Evolutionary conservation across 1,140 invertebrate species (phyloP).

Genomic region (Lordiphosa clarofinis): DNA sequence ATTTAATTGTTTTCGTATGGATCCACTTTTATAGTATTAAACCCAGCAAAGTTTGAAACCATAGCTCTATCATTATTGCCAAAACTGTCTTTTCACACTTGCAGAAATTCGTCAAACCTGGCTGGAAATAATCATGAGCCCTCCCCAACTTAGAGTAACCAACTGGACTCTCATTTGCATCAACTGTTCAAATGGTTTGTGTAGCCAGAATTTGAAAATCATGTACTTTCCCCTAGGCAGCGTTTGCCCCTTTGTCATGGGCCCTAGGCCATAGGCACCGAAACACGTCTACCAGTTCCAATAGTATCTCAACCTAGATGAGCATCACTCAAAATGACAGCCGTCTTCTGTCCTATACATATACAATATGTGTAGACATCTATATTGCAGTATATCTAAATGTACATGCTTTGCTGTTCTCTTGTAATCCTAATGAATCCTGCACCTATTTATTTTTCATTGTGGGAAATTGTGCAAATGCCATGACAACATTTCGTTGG

Average conservation of each 20-base stretch:
- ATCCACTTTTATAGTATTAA: too few relatives aligned
- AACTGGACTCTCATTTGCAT: not conserved
- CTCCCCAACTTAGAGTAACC: not conserved
- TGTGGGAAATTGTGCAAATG: conserved; percentile 76
- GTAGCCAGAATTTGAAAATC: conserved; percentile 2
- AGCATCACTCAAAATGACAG: conserved; percentile 17
- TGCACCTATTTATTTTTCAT: conserved; percentile 76
- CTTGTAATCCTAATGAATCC: conserved; percentile 75
- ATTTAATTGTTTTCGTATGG: too few relatives aligned
- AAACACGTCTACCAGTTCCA: not conserved
- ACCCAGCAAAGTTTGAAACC: too few relatives aligned
- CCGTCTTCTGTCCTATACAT: conserved; percentile 3
- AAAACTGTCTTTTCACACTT: too few relatives aligned
- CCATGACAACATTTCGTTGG: conserved; percentile 67
- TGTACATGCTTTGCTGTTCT: conserved; percentile 15
- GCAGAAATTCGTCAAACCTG: not conserved
- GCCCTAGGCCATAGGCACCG: not conserved
- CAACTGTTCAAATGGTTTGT: not conserved
- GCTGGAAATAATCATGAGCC: not conserved
- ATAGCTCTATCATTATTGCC: too few relatives aligned
- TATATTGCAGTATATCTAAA: conserved; percentile 5
- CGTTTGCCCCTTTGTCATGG: not conserved
- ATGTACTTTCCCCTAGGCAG: conserved; percentile 4
- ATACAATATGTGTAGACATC: not conserved
- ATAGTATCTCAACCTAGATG: conserved; percentile 5